Evolutionary conservation across 2,113 vertebrate genomes (phyloP).

Genomic region (Chamaetylas fuelleborni): DNA sequence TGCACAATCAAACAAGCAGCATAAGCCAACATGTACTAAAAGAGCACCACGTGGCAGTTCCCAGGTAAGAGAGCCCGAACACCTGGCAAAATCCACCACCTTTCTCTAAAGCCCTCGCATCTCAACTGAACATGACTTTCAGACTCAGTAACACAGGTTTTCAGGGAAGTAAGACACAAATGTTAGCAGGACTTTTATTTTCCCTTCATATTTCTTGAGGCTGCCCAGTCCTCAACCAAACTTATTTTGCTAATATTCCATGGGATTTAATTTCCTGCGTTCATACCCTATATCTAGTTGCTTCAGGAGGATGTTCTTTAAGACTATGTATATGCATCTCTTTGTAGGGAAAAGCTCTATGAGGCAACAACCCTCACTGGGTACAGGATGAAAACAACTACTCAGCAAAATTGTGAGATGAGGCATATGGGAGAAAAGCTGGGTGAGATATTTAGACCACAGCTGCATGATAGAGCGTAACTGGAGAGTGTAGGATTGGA

Average conservation of each 20-base stretch:
- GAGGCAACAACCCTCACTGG: not conserved
- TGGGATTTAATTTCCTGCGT: not conserved
- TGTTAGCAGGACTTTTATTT: not conserved
- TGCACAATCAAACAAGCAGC: not conserved
- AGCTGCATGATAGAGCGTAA: not conserved
- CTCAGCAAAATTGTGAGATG: not conserved
- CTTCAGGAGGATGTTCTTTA: not conserved
- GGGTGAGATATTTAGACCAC: not conserved
- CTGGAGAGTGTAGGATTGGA: not conserved
- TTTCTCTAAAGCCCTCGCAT: not conserved
- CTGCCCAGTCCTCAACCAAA: not conserved
- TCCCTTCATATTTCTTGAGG: not conserved
- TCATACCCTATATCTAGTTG: not conserved
- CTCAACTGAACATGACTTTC: not conserved
- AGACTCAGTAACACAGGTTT: not conserved
- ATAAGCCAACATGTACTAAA: rapidly evolving
- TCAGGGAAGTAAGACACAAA: not conserved
- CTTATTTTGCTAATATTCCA: not conserved
- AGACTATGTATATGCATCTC: not conserved
- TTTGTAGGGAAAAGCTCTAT: not conserved
- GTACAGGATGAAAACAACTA: not conserved
- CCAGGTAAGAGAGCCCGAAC: not conserved
- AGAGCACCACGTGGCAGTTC: not conserved
- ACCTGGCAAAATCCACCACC: not conserved
- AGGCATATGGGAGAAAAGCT: not conserved